Percentiles rank a stretch among this genome's conserved stretches.
phyloP scores from a whole-genome alignment of 2,888 invertebrate genomes.

The Napeogenes inachia region DNA sequence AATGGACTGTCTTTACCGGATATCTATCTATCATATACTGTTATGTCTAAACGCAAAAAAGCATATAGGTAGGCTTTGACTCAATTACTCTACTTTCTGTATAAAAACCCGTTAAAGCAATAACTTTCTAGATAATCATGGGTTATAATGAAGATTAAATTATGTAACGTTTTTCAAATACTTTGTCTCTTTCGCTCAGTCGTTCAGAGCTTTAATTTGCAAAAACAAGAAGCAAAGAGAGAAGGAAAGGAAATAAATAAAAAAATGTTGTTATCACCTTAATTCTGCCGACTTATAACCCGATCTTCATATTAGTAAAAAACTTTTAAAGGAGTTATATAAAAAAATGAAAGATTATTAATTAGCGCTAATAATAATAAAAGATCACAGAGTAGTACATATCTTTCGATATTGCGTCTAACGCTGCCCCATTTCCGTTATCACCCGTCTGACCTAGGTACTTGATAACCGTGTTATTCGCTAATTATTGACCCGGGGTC shows the following conservation, averaged over 20 bases:
- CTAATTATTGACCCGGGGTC: constrained; percentile 33
- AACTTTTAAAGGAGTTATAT: too few relatives aligned
- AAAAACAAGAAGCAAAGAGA: too few relatives aligned
- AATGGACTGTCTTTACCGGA: not conserved
- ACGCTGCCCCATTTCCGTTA: constrained; percentile 51
- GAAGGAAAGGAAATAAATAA: too few relatives aligned
- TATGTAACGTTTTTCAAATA: not conserved
- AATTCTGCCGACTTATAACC: too few relatives aligned
- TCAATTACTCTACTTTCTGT: constrained; percentile 25
- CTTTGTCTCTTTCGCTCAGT: too few relatives aligned
- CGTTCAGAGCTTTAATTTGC: too few relatives aligned
- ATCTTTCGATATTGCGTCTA: constrained; percentile 44
- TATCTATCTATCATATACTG: constrained; percentile 6
- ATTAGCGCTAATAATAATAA: not conserved
- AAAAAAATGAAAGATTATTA: too few relatives aligned
- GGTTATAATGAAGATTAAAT: constrained; percentile 1
- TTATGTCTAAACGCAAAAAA: constrained; percentile 21
- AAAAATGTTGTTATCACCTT: too few relatives aligned
- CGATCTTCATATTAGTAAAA: too few relatives aligned
- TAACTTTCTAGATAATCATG: constrained; percentile 25
- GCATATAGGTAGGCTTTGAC: constrained; percentile 26
- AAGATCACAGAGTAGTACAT: constrained; percentile 34
- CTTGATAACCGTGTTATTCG: constrained; percentile 37
- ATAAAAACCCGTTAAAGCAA: constrained; percentile 19
- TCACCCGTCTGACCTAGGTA: constrained; percentile 63